A percentile compares a stretch with the other conserved stretches of the same genome.
Conservation (phyloP, 2,113 vertebrate genomes). For the Oenanthe melanoleuca region DNA sequence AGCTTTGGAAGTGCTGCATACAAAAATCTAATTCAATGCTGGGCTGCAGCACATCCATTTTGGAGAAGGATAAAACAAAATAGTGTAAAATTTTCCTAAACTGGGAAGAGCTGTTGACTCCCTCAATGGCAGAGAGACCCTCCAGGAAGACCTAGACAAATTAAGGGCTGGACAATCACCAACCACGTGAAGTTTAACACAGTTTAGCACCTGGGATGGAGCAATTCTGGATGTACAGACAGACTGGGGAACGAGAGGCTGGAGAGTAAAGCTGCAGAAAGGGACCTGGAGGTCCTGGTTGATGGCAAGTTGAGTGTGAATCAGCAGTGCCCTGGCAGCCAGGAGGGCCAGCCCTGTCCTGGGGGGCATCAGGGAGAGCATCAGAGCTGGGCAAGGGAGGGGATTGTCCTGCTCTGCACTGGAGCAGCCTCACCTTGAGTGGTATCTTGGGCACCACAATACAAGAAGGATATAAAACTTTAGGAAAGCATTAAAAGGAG, state of each 20-base stretch:
- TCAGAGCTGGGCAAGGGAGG: rapidly evolving
- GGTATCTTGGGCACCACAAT: neutral
- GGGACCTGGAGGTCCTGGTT: rapidly evolving
- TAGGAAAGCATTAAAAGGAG: neutral
- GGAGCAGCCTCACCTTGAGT: rapidly evolving
- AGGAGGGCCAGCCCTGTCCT: rapidly evolving
- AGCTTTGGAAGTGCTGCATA: neutral
- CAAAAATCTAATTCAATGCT: neutral
- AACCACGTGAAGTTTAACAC: neutral
- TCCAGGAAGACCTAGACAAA: neutral
- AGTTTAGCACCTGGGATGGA: neutral
- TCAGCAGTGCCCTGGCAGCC: neutral
- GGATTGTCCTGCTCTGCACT: neutral
- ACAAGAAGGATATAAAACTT: neutral
- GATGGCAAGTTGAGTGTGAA: rapidly evolving
- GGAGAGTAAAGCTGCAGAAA: neutral
- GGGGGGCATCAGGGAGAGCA: neutral
- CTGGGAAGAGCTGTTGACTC: neutral
- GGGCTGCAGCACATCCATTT: neutral
- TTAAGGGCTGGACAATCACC: neutral
- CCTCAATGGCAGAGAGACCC: neutral
- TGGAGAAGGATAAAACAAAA: neutral
- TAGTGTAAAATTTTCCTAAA: neutral
- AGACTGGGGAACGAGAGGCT: neutral
- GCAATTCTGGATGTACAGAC: neutral